phyloP scores from a whole-genome alignment of 1,140 invertebrate genomes.

The Drosophila mauritiana region DNA sequence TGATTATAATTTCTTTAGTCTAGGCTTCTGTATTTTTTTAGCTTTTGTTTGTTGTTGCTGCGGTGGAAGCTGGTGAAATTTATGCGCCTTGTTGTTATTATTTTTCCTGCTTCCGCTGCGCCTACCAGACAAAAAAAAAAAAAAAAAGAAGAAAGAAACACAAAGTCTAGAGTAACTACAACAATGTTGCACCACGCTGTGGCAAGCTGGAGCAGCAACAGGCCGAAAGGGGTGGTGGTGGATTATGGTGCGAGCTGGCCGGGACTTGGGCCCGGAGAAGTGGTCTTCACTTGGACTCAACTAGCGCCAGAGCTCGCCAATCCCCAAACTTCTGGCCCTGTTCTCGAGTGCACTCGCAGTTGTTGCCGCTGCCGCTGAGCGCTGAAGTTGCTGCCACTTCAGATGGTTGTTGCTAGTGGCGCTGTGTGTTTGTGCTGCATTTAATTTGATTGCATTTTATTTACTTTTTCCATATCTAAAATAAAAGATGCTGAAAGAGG shows the following conservation, averaged over 20 bases:
- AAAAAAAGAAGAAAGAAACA: conserved; percentile 38
- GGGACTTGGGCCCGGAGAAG: conserved; percentile 40
- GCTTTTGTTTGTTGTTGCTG: conserved; percentile 60
- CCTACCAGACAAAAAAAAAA: conserved; percentile 53
- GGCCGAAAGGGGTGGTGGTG: conserved; percentile 39
- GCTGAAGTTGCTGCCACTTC: conserved; percentile 66
- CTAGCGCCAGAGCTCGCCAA: conserved; percentile 70
- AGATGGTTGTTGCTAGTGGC: conserved; percentile 18
- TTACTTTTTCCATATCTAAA: conserved; percentile 57
- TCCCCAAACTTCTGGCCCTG: conserved; percentile 60
- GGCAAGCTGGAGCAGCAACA: conserved; percentile 61
- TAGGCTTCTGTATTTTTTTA: conserved; percentile 44
- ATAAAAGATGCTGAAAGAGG: conserved; percentile 47
- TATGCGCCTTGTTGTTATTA: conserved; percentile 70
- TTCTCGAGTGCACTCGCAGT: conserved; percentile 63
- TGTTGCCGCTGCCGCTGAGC: conserved; percentile 44
- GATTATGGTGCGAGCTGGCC: conserved; percentile 20
- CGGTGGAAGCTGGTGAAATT: conserved; percentile 53
- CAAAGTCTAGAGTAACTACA: conserved; percentile 31
- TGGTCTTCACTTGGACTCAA: conserved; percentile 50
- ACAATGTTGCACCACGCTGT: conserved; percentile 73
- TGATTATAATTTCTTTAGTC: conserved; percentile 64
- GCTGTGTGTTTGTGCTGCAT: conserved; percentile 66
- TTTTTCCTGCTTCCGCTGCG: conserved; percentile 76
- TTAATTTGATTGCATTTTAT: conserved; percentile 83